Conservation (phyloP, 2,113 vertebrate genomes). For the Notothenia rossii region DNA sequence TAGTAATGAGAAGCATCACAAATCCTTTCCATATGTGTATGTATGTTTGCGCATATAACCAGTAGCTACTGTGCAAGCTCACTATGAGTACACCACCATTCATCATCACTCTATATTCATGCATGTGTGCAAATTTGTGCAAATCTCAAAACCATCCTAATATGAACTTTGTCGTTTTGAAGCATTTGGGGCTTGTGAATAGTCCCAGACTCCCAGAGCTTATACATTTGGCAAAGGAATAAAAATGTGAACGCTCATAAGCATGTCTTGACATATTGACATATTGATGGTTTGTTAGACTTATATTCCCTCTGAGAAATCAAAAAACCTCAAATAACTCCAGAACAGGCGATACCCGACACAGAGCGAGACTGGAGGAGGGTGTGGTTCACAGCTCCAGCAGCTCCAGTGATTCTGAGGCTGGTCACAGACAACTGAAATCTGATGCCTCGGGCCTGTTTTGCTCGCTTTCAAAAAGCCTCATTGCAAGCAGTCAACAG, state of each 20-base stretch:
- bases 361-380: slow-evolving; percentile 20
- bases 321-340: slow-evolving; percentile 1
- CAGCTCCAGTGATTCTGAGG: slow-evolving; percentile 50
- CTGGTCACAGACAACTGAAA: slow-evolving; percentile 63
- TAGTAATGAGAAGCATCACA: background rate
- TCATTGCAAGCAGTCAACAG: slow-evolving; percentile 50
- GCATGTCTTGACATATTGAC: background rate
- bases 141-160: background rate
- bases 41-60: background rate
- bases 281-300: background rate
- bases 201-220: background rate
- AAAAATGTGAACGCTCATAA: background rate
- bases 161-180: background rate
- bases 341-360: slow-evolving; percentile 7
- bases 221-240: slow-evolving; percentile 2
- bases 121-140: background rate
- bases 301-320: slow-evolving; percentile 13
- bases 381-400: slow-evolving; percentile 52
- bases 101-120: slow-evolving; percentile 8
- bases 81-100: background rate
- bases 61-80: background rate
- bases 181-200: background rate
- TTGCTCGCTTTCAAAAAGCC: slow-evolving; percentile 56
- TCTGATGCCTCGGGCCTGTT: slow-evolving; percentile 65
- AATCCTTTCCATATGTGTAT: background rate